Base-by-base conservation (phyloP, 1,140 invertebrate species). In the Sitophilus oryzae region DNA sequence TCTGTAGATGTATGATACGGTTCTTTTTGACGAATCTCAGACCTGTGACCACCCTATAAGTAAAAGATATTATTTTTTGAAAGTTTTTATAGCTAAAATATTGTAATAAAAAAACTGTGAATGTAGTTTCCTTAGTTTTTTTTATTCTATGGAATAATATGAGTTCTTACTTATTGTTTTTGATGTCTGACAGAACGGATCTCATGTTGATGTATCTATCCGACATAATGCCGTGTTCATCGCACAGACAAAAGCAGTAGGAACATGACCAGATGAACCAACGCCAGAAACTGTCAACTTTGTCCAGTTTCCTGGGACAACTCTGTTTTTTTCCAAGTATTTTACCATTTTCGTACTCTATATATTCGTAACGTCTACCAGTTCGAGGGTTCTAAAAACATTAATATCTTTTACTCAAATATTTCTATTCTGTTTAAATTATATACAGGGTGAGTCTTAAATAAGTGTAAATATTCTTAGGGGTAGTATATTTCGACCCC, bases 221-320 rank as follows among this genome's bases (percentile, higher is more conserved):
- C 2, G 86, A 85, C 44, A 72, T 73, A 0, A 73, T 37, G 22
- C 79, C 79, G 50, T 78, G 72, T 64, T 91, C 87, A 65, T 92
- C 89, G 68, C 89, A 93, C 30, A 86, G 75, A 64, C 90, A 93
- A 63, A 92, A 81, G 68, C 89, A 92, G 67, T 91, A 91, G 16
- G 86, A 88, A 73, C 90, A 92, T 67, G 91, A 88, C 77, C 91
- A 88, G 76, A 82, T 86, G 52, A 90, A 81, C 1, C 80, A 78
- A 30, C 11, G 25, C 25, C 25, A 30, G 5, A 6, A 6, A 5
- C 5, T 30, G 5, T 11, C 5, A 6, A 6, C 25, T 11, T 30
- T 30, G 25, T 6, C 11, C 5, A 5, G 25, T 30, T 30, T 30
- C 25, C 11, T 30, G 5, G 5, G 25, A 11, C 25, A 30, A 30